These are phyloP conservation scores for Nomada flava DNA, from an alignment of 2,888 invertebrate species.

Conservation along the genomic window DNA sequence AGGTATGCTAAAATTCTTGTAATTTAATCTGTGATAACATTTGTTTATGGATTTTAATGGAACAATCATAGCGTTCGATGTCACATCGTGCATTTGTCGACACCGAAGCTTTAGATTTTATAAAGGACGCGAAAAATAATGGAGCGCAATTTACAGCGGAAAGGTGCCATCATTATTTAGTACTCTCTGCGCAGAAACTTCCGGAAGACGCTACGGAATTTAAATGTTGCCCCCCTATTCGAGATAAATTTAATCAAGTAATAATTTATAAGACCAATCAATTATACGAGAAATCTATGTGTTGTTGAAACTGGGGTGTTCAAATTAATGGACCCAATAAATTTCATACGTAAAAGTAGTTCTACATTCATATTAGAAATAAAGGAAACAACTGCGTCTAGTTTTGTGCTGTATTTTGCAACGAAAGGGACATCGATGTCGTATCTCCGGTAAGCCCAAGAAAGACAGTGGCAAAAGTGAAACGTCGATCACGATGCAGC, in stretches of 20 bases:
- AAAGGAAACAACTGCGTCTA: background rate
- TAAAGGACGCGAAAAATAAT: constrained; percentile 85
- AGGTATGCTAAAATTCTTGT: constrained; percentile 82
- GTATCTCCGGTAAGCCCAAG: background rate
- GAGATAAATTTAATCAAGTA: constrained; percentile 87
- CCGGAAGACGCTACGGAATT: constrained; percentile 88
- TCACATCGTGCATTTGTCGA: constrained; percentile 89
- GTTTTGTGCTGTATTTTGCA: background rate
- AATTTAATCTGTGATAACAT: too few relatives aligned
- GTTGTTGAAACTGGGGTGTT: constrained; percentile 77
- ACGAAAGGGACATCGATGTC: background rate
- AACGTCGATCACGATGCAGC: constrained; percentile 44
- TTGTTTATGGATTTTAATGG: background rate
- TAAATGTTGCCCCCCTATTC: constrained; percentile 91
- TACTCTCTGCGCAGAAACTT: constrained; percentile 87
- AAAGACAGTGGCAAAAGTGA: constrained; percentile 61
- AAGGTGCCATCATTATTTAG: constrained; percentile 91
- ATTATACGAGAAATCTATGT: constrained; percentile 83
- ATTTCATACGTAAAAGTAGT: background rate
- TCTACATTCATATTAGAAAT: background rate
- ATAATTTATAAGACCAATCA: constrained; percentile 85
- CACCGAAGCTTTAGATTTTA: constrained; percentile 87
- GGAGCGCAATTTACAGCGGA: constrained; percentile 88
- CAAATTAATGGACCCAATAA: background rate
- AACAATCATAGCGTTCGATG: constrained; percentile 86